Conservation (phyloP, 2,797 vertebrate genomes). For the Nannoperca australis region DNA sequence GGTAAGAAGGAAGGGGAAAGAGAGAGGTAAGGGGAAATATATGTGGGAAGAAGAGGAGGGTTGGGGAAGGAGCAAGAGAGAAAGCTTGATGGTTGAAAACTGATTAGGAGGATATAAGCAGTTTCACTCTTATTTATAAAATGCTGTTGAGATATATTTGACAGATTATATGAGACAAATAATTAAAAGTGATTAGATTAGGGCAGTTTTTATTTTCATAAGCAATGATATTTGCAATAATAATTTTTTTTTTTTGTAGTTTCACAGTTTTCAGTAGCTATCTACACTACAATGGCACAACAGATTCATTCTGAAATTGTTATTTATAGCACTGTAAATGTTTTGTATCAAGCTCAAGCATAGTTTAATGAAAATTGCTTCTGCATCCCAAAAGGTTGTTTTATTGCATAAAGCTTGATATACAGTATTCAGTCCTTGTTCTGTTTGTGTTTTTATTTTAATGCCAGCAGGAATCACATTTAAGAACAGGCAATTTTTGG, state of each 20-base stretch:
- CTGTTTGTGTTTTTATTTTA: conserved; percentile 1
- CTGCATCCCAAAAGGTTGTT: background rate
- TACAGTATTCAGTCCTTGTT: background rate
- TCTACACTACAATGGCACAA: background rate
- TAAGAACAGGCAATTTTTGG: background rate
- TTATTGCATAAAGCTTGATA: background rate
- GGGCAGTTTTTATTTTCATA: background rate
- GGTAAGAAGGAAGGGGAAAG: background rate
- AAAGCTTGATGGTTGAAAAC: background rate
- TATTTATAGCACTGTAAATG: background rate
- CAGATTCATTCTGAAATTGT: background rate
- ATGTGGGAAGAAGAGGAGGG: background rate
- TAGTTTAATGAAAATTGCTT: background rate
- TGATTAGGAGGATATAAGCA: background rate
- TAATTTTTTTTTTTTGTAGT: background rate
- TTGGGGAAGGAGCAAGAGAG: background rate
- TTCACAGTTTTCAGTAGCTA: background rate
- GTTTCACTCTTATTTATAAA: background rate
- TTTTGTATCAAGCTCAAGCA: background rate
- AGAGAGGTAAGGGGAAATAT: background rate
- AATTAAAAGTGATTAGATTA: background rate
- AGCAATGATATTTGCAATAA: background rate
- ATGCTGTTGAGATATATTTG: background rate
- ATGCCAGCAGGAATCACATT: background rate
- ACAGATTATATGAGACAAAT: too few species aligned